Conservation (phyloP, 2,113 vertebrate genomes). For the Pluvianellus socialis region DNA sequence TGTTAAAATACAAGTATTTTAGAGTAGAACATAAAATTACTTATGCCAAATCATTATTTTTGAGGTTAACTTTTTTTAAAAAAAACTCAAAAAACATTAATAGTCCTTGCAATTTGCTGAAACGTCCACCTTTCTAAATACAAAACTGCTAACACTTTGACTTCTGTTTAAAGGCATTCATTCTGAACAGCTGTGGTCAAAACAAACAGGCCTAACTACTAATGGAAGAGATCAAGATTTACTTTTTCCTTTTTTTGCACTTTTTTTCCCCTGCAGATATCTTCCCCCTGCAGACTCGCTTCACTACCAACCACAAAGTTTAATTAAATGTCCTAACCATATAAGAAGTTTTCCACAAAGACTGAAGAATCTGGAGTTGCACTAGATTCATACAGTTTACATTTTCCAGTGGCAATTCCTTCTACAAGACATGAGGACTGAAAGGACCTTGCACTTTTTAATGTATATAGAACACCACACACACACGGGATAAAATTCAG, state of each 20-base stretch:
- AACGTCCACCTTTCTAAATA: background rate
- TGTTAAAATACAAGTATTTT: constrained; percentile 65
- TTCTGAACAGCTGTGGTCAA: background rate
- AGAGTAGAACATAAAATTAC: background rate
- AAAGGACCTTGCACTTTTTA: background rate
- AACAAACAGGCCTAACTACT: background rate
- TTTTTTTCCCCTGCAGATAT: background rate
- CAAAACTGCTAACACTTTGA: background rate
- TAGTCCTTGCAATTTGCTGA: background rate
- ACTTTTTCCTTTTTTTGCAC: background rate
- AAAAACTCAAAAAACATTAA: background rate
- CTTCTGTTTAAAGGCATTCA: background rate
- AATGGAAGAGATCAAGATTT: background rate
- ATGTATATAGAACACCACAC: background rate
- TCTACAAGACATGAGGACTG: background rate
- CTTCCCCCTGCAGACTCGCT: background rate
- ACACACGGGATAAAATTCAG: background rate
- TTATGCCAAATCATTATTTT: background rate
- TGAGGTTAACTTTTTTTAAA: background rate
- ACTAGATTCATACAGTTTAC: background rate
- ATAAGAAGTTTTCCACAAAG: background rate
- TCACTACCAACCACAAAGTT: background rate
- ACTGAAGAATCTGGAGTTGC: background rate
- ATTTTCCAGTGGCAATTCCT: background rate
- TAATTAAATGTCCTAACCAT: background rate